Conservation (phyloP, 2,888 invertebrate species). For the Callimorpha dominula region DNA sequence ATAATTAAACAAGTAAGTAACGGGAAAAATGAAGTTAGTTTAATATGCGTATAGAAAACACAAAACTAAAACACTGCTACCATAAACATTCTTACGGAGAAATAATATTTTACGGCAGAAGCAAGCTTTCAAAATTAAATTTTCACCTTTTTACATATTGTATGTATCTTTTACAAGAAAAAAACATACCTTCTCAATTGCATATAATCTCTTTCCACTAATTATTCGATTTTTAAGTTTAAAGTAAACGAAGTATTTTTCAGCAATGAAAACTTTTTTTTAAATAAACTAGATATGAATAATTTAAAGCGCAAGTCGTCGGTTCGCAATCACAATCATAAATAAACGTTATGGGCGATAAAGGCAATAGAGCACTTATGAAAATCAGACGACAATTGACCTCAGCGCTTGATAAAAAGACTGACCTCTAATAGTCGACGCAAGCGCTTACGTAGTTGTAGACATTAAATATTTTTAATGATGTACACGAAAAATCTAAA, state of each 20-base stretch:
- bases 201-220: neutral
- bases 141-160: neutral
- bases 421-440: conserved; percentile 51
- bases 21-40: conserved; percentile 7
- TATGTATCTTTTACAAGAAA: too few relatives aligned
- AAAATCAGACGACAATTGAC: conserved; percentile 77
- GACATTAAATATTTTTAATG: neutral
- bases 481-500: neutral
- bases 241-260: neutral
- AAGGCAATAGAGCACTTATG: conserved; percentile 55
- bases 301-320: conserved; percentile 5
- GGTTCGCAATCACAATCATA: conserved; percentile 16
- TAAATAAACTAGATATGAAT: neutral
- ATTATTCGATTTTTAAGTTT: neutral
- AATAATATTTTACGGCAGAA: neutral
- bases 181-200: neutral
- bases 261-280: neutral
- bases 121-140: neutral
- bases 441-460: conserved; percentile 29
- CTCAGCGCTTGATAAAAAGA: conserved; percentile 70
- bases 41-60: neutral
- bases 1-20: conserved; percentile 14
- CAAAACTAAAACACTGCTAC: neutral
- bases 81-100: neutral
- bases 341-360: conserved; percentile 26